Evolutionary conservation across 1,140 invertebrate species (phyloP), one percentile per base, ranked within the genome.

Genomic region (Drosophila tsacasi): DNA sequence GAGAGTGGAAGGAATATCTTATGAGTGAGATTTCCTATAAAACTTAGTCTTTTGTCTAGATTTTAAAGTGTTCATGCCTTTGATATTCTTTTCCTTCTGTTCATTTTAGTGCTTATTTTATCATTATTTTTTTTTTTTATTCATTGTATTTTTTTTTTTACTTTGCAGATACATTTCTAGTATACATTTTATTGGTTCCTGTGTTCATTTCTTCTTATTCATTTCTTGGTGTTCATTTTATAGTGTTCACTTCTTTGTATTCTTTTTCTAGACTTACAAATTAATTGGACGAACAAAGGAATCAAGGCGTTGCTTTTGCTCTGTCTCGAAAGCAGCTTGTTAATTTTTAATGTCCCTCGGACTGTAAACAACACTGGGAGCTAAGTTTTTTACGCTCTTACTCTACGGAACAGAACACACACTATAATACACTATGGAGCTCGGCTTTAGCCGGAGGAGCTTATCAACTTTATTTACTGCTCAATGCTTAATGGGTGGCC

Each of bases 391-490:
- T 47, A 40, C 17, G 15, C 23, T 21, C 39, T n/a, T 0, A 4
- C 12, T 37, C 17, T 2, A 17, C 1, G 19, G 21, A 17, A 27
- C 5, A 10, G 9, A 3, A 37, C 19, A 55, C 13, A 37, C 30
- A 19, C 42, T 8, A 42, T 8, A 32, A 5, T 27, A 50, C 17
- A n/a, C 49, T 19, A 6, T 13, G 3, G 5, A 52, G 49, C 25
- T 13, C 17, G 23, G 27, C 46, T 25, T 49, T 25, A 25, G 58
- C n/a, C 15, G 25, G 17, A 8, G 62, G 15, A 17, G 46, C 63
- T 63, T 66, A 63, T 63, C 58, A 66, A 63, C 63, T 63, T 66
- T 66, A 66, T 66, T 66, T 66, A 63, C 63, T 44, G 23, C 63
- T 61, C 12, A 63, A 35, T 65, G 58, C 35, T 57, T 35, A 66